A percentile compares a stretch with the other conserved stretches of the same genome.
Evolutionary conservation across 1,140 invertebrate genomes (phyloP).

Genomic region (Sminthurinus signatus): DNA sequence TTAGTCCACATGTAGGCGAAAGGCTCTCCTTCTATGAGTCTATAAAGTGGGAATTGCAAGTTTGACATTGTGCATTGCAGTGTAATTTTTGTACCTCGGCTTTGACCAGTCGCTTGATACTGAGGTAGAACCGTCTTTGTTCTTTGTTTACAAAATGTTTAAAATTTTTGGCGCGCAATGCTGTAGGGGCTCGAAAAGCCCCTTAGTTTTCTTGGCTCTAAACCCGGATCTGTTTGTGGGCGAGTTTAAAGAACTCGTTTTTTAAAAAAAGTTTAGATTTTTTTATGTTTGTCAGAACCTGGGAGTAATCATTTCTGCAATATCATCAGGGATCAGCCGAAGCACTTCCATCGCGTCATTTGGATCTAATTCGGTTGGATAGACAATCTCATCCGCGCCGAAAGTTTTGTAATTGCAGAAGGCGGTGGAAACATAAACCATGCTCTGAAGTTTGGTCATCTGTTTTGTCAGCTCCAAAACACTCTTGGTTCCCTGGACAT

Average conservation of each 20-base stretch:
- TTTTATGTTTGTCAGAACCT: too few species aligned
- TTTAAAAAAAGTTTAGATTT: too few species aligned
- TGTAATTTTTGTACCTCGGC: too few species aligned
- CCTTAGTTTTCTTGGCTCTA: too few species aligned
- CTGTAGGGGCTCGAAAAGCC: conserved; percentile 50
- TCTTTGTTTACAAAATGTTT: conserved; percentile 71
- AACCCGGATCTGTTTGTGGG: too few species aligned
- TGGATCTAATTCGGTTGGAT: not conserved
- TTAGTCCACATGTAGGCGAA: too few species aligned
- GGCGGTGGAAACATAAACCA: conserved; percentile 74
- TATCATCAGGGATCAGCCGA: not conserved
- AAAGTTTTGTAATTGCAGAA: conserved; percentile 69
- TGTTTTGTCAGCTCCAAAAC: conserved; percentile 58
- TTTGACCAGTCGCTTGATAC: too few species aligned
- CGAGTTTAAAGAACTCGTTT: too few species aligned
- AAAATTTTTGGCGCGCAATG: conserved; percentile 62
- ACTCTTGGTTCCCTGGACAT: conserved; percentile 60
- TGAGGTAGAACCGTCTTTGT: too few species aligned
- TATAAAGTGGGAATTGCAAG: too few species aligned
- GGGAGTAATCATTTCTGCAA: not conserved
- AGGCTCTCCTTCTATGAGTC: too few species aligned
- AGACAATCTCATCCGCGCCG: conserved; percentile 57
- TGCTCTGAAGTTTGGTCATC: conserved; percentile 62
- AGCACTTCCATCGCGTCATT: not conserved
- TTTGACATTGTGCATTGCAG: too few species aligned